Percentiles rank a stretch among this genome's conserved stretches.
Conservation (phyloP, 1,140 invertebrate species). For the Aplysia californica region DNA sequence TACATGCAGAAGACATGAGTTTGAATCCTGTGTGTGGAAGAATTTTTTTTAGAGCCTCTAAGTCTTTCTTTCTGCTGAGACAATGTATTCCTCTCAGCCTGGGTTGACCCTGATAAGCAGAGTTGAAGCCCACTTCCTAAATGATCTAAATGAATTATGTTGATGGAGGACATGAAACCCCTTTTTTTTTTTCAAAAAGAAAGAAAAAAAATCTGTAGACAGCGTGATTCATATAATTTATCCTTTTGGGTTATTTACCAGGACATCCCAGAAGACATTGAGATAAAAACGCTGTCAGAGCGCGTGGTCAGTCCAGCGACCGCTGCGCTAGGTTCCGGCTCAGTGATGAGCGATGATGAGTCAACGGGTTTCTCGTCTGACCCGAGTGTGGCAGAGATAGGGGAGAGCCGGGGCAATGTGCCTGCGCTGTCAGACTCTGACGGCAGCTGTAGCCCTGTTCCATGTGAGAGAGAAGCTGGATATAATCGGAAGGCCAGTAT, state of each 20-base stretch:
- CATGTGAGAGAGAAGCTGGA: too few relatives aligned
- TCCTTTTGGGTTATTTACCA: background rate
- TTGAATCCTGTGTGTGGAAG: background rate
- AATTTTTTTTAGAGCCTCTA: background rate
- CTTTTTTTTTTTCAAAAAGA: background rate
- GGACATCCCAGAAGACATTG: conserved; percentile 2
- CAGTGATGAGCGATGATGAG: background rate
- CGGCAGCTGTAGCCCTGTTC: background rate
- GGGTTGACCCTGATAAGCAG: too few relatives aligned
- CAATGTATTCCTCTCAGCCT: too few relatives aligned
- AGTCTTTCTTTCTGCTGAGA: background rate
- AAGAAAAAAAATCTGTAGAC: background rate
- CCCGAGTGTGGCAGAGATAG: background rate
- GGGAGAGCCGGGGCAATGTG: background rate
- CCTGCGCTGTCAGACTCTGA: background rate
- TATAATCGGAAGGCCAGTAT: background rate
- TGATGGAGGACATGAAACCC: background rate
- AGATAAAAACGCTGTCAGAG: background rate
- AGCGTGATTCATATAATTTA: background rate
- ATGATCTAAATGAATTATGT: too few relatives aligned
- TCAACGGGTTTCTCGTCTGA: background rate
- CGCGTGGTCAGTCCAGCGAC: background rate
- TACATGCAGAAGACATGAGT: background rate
- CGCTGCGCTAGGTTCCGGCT: background rate
- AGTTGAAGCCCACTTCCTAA: too few relatives aligned